phyloP scores from a whole-genome alignment of 2,113 vertebrate genomes.

The Myocastor coypus region DNA sequence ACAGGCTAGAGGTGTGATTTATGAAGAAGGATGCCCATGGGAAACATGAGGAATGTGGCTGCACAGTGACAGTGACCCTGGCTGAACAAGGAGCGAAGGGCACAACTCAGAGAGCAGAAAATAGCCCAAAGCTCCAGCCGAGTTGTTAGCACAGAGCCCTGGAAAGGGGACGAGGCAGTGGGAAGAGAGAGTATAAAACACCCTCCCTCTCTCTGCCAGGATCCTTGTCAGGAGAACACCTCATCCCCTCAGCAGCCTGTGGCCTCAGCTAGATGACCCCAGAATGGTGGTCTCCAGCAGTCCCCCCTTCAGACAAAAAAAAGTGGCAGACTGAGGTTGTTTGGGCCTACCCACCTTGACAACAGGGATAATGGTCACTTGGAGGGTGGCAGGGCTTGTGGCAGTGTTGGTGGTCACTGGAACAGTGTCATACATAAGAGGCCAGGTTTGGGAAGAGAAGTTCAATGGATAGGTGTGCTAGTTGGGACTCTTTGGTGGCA shows the following conservation, averaged over 20 bases:
- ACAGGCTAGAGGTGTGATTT: not conserved
- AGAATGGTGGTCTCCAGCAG: not conserved
- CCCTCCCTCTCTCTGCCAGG: not conserved
- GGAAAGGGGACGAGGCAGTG: fast-evolving
- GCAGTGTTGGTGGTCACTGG: not conserved
- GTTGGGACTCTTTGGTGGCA: not conserved
- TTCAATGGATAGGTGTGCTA: not conserved
- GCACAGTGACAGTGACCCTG: not conserved
- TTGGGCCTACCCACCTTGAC: not conserved
- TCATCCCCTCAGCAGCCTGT: no score
- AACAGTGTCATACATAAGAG: not conserved
- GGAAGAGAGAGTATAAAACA: no score
- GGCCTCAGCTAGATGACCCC: not conserved
- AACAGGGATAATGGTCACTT: not conserved
- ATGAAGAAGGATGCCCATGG: not conserved
- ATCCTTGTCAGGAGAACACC: not conserved
- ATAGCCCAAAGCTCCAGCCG: not conserved
- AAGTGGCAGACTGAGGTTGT: not conserved
- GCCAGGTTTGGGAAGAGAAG: not conserved
- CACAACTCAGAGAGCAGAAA: not conserved
- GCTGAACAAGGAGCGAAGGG: not conserved
- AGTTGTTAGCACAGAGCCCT: not conserved
- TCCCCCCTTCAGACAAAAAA: not conserved
- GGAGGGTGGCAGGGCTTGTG: fast-evolving
- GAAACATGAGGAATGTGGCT: not conserved